phyloP scores from a whole-genome alignment of 2,888 invertebrate species.

The Eupelmus urozonus region DNA sequence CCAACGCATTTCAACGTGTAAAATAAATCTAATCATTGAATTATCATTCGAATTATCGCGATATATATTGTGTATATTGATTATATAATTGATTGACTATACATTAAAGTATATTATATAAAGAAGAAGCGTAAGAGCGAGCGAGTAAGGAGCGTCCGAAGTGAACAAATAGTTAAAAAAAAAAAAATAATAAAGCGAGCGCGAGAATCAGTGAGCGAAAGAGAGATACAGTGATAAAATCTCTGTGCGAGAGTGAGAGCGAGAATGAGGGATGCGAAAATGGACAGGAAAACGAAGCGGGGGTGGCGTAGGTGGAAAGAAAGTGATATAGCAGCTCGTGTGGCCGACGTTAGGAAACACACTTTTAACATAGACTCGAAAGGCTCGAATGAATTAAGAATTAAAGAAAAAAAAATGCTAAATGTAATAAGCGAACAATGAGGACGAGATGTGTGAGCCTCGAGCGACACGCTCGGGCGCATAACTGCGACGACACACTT shows the following conservation, averaged over 20 bases:
- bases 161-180: conserved; percentile 7
- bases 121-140: conserved; percentile 34
- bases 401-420: background rate
- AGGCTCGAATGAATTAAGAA: conserved; percentile 53
- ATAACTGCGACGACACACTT: conserved; percentile 55
- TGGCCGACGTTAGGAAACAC: conserved; percentile 36
- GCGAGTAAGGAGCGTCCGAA: conserved; percentile 34
- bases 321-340: conserved; percentile 56
- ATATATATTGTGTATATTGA: conserved; percentile 74
- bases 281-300: background rate
- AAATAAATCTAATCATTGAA: conserved; percentile 75
- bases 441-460: no score
- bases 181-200: conserved; percentile 22
- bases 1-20: conserved; percentile 75
- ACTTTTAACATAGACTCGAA: conserved; percentile 26
- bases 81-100: conserved; percentile 65
- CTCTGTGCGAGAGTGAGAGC: conserved; percentile 58
- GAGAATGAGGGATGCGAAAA: conserved; percentile 43
- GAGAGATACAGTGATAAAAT: conserved; percentile 62
- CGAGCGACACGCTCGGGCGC: conserved; percentile 46
- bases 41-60: conserved; percentile 75
- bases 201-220: conserved; percentile 46
- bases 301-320: conserved; percentile 16
- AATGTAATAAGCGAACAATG: conserved; percentile 45
- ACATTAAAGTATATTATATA: conserved; percentile 64